Evolutionary conservation across 1,140 invertebrate genomes (phyloP).

Genomic region (Ectropis grisescens): DNA sequence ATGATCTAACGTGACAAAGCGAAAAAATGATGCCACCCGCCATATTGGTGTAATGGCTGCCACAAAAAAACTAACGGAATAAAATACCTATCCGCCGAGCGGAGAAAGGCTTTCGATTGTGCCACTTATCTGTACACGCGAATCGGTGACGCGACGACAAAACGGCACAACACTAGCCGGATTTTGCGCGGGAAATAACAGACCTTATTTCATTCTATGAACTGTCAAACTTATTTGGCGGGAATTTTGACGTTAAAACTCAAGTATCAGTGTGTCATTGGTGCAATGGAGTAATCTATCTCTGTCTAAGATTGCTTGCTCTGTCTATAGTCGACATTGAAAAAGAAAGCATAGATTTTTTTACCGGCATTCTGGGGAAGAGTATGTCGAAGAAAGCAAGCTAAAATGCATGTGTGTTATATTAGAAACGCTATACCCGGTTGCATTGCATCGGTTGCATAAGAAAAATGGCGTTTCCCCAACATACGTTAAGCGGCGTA

Average conservation of each 20-base stretch:
- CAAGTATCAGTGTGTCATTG: constrained; percentile 21
- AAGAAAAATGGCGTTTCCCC: constrained; percentile 62
- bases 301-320: no score
- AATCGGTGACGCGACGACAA: constrained; percentile 37
- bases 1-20: constrained; percentile 70
- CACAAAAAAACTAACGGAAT: constrained; percentile 69
- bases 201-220: constrained; percentile 33
- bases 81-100: constrained; percentile 64
- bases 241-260: constrained; percentile 36
- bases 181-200: constrained; percentile 30
- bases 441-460: constrained; percentile 65
- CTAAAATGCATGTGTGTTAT: constrained; percentile 59
- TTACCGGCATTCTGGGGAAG: constrained; percentile 47
- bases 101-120: constrained; percentile 70
- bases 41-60: constrained; percentile 61
- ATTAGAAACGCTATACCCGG: constrained; percentile 62
- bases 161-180: constrained; percentile 33
- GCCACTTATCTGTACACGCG: constrained; percentile 64
- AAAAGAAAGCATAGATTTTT: constrained; percentile 66
- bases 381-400: constrained; percentile 69
- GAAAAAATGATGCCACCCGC: constrained; percentile 66
- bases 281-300: constrained; percentile 17
- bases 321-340: constrained; percentile 49
- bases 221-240: constrained; percentile 46
- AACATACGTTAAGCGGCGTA: constrained; percentile 23